These are phyloP conservation scores for Nomada ferruginata DNA, from an alignment of 2,888 invertebrate species.

Conservation along the genomic window DNA sequence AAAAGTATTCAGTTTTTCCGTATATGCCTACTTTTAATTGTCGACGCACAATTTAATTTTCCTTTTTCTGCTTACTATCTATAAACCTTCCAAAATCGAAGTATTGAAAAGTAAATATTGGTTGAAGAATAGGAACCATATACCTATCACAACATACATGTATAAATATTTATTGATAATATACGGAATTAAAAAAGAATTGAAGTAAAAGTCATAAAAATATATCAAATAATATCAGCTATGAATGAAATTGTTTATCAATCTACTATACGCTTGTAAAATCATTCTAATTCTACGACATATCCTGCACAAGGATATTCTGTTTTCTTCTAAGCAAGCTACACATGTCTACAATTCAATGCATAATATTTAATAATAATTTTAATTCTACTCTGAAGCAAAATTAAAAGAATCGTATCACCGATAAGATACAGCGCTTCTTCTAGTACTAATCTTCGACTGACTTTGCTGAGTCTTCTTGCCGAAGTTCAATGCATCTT, in stretches of 20 bases:
- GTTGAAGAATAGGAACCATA: constrained; percentile 5
- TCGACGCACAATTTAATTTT: background rate
- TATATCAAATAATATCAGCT: constrained; percentile 37
- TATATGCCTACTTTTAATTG: constrained; percentile 38
- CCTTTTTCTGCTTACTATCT: constrained; percentile 23
- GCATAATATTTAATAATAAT: constrained; percentile 1
- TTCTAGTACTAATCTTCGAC: constrained; percentile 52
- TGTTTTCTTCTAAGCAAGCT: background rate
- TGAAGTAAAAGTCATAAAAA: background rate
- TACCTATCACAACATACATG: background rate
- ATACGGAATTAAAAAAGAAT: background rate
- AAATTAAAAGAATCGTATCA: constrained; percentile 40
- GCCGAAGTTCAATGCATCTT: constrained; percentile 41
- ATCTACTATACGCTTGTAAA: constrained; percentile 14
- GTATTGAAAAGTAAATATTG: constrained; percentile 11
- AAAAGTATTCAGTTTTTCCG: constrained; percentile 25
- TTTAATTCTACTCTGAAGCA: constrained; percentile 21
- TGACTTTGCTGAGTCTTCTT: constrained; percentile 40
- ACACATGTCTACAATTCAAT: constrained; percentile 15
- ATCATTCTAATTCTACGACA: constrained; percentile 26
- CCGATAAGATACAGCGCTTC: constrained; percentile 56
- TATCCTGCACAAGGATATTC: constrained; percentile 4
- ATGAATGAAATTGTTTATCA: constrained; percentile 37
- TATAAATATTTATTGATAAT: constrained; percentile 19
- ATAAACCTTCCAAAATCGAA: constrained; percentile 6